Conservation (phyloP, 2,113 vertebrate species). For the Oxyruncus cristatus region DNA sequence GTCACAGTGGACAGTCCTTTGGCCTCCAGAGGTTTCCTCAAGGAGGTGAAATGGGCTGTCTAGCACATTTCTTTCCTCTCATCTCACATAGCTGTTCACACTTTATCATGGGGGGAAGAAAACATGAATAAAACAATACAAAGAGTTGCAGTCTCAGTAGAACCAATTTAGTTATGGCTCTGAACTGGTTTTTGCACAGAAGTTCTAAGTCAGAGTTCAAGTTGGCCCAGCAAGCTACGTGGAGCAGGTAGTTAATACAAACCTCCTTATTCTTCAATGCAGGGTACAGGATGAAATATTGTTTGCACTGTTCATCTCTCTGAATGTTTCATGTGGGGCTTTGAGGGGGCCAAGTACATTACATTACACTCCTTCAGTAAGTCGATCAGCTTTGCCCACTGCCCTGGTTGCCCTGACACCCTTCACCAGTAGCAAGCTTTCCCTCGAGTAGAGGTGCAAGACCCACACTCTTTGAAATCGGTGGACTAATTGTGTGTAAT, state of each 20-base stretch:
- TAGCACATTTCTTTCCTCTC: not conserved
- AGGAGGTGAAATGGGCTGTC: not conserved
- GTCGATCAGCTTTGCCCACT: not conserved
- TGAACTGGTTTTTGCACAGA: not conserved
- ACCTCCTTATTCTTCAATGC: not conserved
- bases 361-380: not conserved
- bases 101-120: not conserved
- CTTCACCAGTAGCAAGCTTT: not conserved
- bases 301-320: not conserved
- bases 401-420: fast-evolving
- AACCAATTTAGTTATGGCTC: not conserved
- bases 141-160: not conserved
- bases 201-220: not conserved
- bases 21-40: not conserved
- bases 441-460: not conserved
- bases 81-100: not conserved
- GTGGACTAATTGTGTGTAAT: not conserved
- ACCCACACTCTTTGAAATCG: fast-evolving
- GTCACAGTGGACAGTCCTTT: not conserved
- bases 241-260: not conserved
- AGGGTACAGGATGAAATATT: not conserved
- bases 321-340: not conserved
- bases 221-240: not conserved
- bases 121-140: not conserved
- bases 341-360: not conserved